Conservation (phyloP, 2,888 invertebrate genomes). For the Mimumesa dahlbomi region DNA sequence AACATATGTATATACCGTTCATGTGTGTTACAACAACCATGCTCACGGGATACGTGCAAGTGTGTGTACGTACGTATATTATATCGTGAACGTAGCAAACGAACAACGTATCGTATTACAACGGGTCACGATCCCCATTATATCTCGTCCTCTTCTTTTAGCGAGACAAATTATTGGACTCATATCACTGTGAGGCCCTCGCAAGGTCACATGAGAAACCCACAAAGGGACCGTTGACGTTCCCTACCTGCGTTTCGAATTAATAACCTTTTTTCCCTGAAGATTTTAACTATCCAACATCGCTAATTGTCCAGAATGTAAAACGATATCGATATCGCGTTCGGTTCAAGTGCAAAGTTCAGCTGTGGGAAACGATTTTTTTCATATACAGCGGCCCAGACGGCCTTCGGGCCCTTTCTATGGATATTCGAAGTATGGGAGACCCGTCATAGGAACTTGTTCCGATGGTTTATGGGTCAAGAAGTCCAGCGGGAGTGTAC, state of each 20-base stretch:
- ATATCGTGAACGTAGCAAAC: constrained; percentile 33
- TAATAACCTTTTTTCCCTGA: constrained; percentile 24
- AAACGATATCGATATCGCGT: constrained; percentile 19
- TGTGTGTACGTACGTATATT: constrained; percentile 4
- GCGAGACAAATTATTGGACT: constrained; percentile 66
- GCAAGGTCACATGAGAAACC: constrained; percentile 37
- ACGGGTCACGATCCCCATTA: constrained; percentile 72
- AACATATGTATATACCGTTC: no score
- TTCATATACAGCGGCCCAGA: constrained; percentile 15
- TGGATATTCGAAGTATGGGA: constrained; percentile 20
- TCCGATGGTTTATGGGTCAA: constrained; percentile 73
- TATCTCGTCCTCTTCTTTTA: constrained; percentile 52
- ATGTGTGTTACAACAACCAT: no score
- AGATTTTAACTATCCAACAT: constrained; percentile 10
- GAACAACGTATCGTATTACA: constrained; percentile 64
- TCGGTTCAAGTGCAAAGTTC: constrained; percentile 40
- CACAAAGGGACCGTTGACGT: constrained; percentile 1
- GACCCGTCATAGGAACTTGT: constrained; percentile 70
- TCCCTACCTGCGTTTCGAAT: constrained; percentile 16
- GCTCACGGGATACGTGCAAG: no score
- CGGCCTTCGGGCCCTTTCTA: constrained; percentile 34
- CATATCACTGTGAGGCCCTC: constrained; percentile 46
- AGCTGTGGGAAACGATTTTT: constrained; percentile 43
- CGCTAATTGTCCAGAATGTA: constrained; percentile 38
- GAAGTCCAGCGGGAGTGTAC: constrained; percentile 54